Percentiles rank a stretch among this genome's conserved stretches.
phyloP scores from a whole-genome alignment of 2,113 vertebrate genomes.

The Cyanoramphus novaezelandiae region DNA sequence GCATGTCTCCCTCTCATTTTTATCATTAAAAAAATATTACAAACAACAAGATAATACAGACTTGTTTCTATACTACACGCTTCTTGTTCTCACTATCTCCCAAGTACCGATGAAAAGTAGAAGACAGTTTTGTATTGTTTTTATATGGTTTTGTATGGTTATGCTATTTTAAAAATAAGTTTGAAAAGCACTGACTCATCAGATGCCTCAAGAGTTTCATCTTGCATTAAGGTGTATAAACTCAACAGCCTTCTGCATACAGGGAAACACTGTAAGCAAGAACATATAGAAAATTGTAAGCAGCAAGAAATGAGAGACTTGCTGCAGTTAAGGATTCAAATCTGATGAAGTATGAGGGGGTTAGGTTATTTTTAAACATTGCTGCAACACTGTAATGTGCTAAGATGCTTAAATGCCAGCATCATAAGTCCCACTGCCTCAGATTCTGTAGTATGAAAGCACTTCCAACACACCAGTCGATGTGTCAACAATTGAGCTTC shows the following conservation, averaged over 20 bases:
- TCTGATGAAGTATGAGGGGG: not conserved
- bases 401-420: constrained; percentile 30
- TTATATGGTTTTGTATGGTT: not conserved
- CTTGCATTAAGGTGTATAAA: not conserved
- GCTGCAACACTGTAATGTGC: constrained; percentile 1
- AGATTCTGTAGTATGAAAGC: not conserved
- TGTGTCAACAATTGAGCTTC: not conserved
- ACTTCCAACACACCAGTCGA: not conserved
- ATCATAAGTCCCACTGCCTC: not conserved
- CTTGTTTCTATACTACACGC: not conserved
- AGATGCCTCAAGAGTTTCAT: not conserved
- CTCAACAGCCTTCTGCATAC: not conserved
- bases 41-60: not conserved
- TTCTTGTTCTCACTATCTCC: not conserved
- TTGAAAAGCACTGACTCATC: not conserved
- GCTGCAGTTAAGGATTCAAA: not conserved
- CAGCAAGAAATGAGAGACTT: constrained; percentile 1
- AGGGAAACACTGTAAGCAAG: not conserved
- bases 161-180: not conserved
- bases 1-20: not conserved
- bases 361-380: constrained; percentile 48
- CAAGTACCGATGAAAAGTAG: not conserved
- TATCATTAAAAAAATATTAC: not conserved
- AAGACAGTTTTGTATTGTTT: not conserved
- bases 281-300: not conserved